Evolutionary conservation across 2,113 vertebrate species (phyloP).

Genomic region (Gallinago paraguaiae): DNA sequence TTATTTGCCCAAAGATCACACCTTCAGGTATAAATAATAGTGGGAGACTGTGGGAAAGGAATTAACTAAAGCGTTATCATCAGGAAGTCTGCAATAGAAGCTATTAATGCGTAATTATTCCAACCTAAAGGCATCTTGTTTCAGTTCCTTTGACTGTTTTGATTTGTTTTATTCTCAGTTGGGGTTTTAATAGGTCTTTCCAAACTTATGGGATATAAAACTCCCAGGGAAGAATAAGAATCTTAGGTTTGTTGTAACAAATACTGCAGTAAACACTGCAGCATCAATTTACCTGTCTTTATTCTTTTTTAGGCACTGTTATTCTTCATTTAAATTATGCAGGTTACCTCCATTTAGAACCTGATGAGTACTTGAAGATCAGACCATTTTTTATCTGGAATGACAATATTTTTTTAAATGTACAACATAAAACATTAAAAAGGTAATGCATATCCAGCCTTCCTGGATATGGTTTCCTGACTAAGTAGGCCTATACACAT

Average conservation of each 20-base stretch:
- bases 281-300: neutral
- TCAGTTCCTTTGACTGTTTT: neutral
- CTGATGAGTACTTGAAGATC: neutral
- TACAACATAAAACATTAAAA: neutral
- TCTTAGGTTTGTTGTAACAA: neutral
- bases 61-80: neutral
- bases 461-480: conserved; percentile 33
- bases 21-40: neutral
- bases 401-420: neutral
- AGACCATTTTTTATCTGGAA: neutral
- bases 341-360: neutral
- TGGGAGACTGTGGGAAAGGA: neutral
- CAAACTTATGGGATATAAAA: neutral
- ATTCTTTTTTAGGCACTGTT: neutral
- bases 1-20: neutral
- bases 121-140: neutral
- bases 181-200: neutral
- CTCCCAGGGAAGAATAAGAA: neutral
- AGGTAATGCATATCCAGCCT: conserved; percentile 30
- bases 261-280: neutral
- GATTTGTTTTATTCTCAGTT: neutral
- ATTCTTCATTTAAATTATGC: neutral
- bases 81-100: neutral
- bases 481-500: neutral
- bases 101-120: neutral